Evolutionary conservation across 2,888 invertebrate genomes (phyloP), one percentile per base, ranked within the genome.

Genomic region (Xanthostigma xanthostigma): DNA sequence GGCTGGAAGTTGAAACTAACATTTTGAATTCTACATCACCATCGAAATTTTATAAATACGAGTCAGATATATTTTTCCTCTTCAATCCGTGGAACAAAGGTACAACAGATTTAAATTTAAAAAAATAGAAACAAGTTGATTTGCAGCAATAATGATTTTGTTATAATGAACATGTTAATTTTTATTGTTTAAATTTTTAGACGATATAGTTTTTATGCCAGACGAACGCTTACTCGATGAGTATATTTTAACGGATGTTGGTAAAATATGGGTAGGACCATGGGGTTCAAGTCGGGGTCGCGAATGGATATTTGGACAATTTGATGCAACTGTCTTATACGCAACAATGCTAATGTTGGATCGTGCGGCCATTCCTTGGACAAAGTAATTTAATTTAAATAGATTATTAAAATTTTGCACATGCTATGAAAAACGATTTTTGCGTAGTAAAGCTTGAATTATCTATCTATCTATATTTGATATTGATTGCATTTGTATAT

Each of bases 11-110:
- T 6, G 75, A 79, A 54, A 79, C 79, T 2, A 73, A 73, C 14
- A 58, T 69, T 34, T 62, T 69, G 54, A 69, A 65, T 42, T 62
- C 64, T 14, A 60, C 53, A 10, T 59, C 65, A 3, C 61, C 65
- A 1, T 68, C 69, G 1, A 65, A 68, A 8, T 60, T 68, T 43
- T 79, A 72, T 57, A 73, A 75, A 51, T 79, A 78, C 54, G 79
- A 80, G 9, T 77, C 78, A 49, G 79, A 81, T 46, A 62, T 88
- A 49, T 87, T 82, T 65, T 67, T 90, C 14, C 69, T 90, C 10
- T 89, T 87, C 67, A 90, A 89, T 64, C 87, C 90, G 1, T 89
- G 88, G 88, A 73, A 78, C 54, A 76, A 79, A 70, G 82, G 89
- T 87, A 67, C 63, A 64, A 56, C 10, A 9, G 13, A n/a, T 44